Percentiles rank a stretch among this genome's conserved stretches.
These are phyloP conservation scores for Drosophila ustulata DNA, from an alignment of 2,888 invertebrate species.

Conservation along the genomic window DNA sequence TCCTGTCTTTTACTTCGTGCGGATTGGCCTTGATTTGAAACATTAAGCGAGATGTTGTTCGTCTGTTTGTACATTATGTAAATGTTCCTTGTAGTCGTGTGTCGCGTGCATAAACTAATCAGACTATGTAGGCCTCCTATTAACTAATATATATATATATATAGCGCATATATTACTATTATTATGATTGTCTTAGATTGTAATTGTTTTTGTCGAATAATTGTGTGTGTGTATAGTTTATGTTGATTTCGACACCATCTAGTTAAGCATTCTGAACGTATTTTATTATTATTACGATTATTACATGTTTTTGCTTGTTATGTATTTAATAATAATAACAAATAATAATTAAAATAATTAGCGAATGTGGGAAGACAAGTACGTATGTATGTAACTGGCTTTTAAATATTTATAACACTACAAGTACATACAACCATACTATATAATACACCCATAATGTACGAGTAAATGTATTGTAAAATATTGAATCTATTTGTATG, in stretches of 20 bases:
- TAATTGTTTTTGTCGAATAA: constrained; percentile 43
- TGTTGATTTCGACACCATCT: constrained; percentile 55
- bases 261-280: constrained; percentile 51
- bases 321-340: constrained; percentile 50
- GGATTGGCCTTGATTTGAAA: constrained; percentile 30
- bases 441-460: constrained; percentile 64
- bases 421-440: constrained; percentile 32
- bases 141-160: constrained; percentile 35
- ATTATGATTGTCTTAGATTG: constrained; percentile 37
- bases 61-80: constrained; percentile 81
- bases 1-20: constrained; percentile 21
- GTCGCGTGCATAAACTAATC: constrained; percentile 51
- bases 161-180: constrained; percentile 13
- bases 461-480: constrained; percentile 72
- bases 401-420: constrained; percentile 65
- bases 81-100: constrained; percentile 74
- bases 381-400: constrained; percentile 62
- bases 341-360: constrained; percentile 49
- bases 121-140: constrained; percentile 58
- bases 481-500: constrained; percentile 81
- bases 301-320: constrained; percentile 71
- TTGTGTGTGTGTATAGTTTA: constrained; percentile 78
- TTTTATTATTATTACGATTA: constrained; percentile 52
- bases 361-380: constrained; percentile 53
- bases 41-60: neutral